These are phyloP conservation scores for Ecdyonurus torrentis DNA, from an alignment of 2,888 invertebrate genomes.

Conservation along the genomic window DNA sequence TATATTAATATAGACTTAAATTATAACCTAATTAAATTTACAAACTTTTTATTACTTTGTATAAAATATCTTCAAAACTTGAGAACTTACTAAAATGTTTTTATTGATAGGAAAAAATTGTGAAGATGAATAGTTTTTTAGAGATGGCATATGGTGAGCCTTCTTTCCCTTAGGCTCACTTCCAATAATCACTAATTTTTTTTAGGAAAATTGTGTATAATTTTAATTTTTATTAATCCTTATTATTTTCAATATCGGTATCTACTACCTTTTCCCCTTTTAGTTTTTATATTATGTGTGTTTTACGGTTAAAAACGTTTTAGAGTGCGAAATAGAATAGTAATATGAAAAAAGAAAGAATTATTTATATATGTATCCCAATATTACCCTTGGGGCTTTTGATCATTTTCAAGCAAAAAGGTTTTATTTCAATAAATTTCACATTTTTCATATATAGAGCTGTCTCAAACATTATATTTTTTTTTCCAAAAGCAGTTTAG, in stretches of 20 bases:
- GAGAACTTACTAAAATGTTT: too few relatives aligned
- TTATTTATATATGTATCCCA: not conserved
- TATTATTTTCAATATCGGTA: not conserved
- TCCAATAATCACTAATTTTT: too few relatives aligned
- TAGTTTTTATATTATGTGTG: not conserved
- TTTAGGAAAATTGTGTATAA: not conserved
- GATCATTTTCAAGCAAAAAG: not conserved
- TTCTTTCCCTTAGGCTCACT: too few relatives aligned
- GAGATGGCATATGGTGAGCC: too few relatives aligned
- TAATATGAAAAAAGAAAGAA: not conserved
- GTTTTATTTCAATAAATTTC: constrained; percentile 3
- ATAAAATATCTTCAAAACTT: too few relatives aligned
- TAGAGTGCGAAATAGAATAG: not conserved
- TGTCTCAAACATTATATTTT: not conserved
- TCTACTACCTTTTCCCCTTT: not conserved
- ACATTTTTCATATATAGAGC: not conserved
- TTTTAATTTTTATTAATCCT: not conserved
- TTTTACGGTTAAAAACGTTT: not conserved
- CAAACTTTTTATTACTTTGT: too few relatives aligned
- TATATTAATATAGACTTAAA: too few relatives aligned
- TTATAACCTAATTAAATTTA: too few relatives aligned
- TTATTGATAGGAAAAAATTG: too few relatives aligned
- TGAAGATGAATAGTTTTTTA: too few relatives aligned
- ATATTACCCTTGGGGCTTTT: not conserved
- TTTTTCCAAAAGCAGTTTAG: not conserved